These are phyloP conservation scores for Mycteria americana DNA, from an alignment of 2,797 vertebrate species.

Conservation along the genomic window DNA sequence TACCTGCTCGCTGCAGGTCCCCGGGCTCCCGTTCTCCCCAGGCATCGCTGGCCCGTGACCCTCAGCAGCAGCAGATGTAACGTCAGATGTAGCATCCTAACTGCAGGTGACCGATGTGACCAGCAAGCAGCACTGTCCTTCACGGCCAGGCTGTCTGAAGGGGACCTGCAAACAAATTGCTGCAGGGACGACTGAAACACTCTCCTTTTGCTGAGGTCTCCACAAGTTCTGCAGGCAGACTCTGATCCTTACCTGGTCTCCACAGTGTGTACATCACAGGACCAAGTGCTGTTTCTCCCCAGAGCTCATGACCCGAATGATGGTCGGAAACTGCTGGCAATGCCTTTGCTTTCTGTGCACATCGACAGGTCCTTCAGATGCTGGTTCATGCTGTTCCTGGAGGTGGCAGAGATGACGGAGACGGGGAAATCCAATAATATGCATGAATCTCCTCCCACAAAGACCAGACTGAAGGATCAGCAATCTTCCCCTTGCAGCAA, in stretches of 20 bases:
- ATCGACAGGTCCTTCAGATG: background rate
- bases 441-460: too few relatives aligned
- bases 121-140: background rate
- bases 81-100: background rate
- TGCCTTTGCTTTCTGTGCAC: background rate
- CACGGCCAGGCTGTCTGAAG: background rate
- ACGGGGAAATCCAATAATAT: background rate
- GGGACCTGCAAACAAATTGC: background rate
- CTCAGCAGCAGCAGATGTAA: background rate
- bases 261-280: fast-evolving
- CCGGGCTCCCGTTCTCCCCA: fast-evolving
- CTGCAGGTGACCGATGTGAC: background rate
- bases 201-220: background rate
- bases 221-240: background rate
- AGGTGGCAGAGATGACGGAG: background rate
- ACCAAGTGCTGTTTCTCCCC: background rate
- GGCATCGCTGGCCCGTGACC: fast-evolving
- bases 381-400: background rate
- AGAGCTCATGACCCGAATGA: background rate
- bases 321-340: background rate
- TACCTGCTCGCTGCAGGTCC: background rate
- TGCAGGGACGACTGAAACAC: background rate
- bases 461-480: background rate
- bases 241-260: background rate
- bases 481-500: background rate